A percentile compares a stretch with the other conserved stretches of the same genome.
phyloP scores from a whole-genome alignment of 2,888 invertebrate species.

The Furcula furcula region DNA sequence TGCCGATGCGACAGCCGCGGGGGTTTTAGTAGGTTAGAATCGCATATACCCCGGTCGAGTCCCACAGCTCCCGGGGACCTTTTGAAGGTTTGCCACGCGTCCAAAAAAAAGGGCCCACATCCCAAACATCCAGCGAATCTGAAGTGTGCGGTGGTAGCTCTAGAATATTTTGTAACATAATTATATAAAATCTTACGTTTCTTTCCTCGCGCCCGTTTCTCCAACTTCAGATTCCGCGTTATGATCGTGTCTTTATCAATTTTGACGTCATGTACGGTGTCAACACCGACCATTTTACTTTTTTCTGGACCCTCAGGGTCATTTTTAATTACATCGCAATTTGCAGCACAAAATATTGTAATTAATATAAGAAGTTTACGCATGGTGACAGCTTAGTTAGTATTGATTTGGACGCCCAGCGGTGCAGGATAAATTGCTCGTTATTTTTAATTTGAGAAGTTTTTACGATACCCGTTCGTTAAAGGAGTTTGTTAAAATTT shows the following conservation, averaged over 20 bases:
- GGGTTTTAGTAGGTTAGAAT: no score
- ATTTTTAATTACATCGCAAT: constrained; percentile 14
- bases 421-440: not conserved
- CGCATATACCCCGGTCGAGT: no score
- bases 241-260: constrained; percentile 66
- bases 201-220: constrained; percentile 36
- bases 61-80: no score
- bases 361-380: constrained; percentile 12
- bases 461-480: not conserved
- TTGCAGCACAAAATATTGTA: constrained; percentile 10
- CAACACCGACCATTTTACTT: constrained; percentile 49
- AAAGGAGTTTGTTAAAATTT: not conserved
- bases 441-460: not conserved
- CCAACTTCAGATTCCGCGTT: constrained; percentile 53
- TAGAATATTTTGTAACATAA: no score
- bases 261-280: constrained; percentile 47
- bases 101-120: no score
- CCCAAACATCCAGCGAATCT: no score
- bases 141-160: no score
- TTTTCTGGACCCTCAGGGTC: constrained; percentile 24
- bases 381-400: constrained; percentile 9
- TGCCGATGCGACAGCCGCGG: no score
- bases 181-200: constrained; percentile 33
- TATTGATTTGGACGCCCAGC: no score
- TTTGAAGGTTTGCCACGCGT: no score